A percentile compares a stretch with the other conserved stretches of the same genome.
phyloP scores from a whole-genome alignment of 2,113 vertebrate genomes.

The Cyprinodon tularosa region DNA sequence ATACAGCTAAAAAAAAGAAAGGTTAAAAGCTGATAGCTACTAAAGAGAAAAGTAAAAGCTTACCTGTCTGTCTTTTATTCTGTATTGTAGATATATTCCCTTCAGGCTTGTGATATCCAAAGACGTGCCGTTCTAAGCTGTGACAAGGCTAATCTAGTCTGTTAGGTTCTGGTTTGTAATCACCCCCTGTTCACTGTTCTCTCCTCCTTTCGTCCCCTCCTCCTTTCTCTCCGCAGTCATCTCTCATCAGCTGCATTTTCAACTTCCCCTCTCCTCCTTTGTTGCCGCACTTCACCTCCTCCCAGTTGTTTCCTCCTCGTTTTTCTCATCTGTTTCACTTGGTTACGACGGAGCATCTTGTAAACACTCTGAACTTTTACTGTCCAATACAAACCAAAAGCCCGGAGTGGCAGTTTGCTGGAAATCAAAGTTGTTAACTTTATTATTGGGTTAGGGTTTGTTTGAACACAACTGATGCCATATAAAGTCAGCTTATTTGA shows the following conservation, averaged over 20 bases:
- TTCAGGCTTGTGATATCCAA: not conserved
- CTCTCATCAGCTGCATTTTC: not conserved
- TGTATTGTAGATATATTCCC: not conserved
- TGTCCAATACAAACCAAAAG: not conserved
- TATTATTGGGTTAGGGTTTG: constrained; percentile 4
- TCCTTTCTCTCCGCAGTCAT: not conserved
- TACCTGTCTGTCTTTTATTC: constrained; percentile 22
- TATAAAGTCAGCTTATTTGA: constrained; percentile 17
- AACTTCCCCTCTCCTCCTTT: not conserved
- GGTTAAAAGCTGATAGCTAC: not conserved
- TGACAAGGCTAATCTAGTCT: constrained; percentile 5
- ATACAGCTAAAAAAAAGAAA: not conserved
- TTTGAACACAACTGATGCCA: not conserved
- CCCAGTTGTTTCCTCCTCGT: not conserved
- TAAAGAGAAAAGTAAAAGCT: not conserved
- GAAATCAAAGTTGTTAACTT: constrained; percentile 35
- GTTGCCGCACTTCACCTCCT: not conserved
- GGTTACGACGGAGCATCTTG: constrained; percentile 46
- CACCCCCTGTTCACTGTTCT: not conserved
- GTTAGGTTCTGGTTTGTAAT: constrained; percentile 7
- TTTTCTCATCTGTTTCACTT: not conserved
- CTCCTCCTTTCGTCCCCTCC: not conserved
- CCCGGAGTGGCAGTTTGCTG: constrained; percentile 13
- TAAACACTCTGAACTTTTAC: constrained; percentile 51
- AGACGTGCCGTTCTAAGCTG: not conserved